Base-by-base conservation (phyloP, 2,797 vertebrate species). In the Sandelia bainsii region DNA sequence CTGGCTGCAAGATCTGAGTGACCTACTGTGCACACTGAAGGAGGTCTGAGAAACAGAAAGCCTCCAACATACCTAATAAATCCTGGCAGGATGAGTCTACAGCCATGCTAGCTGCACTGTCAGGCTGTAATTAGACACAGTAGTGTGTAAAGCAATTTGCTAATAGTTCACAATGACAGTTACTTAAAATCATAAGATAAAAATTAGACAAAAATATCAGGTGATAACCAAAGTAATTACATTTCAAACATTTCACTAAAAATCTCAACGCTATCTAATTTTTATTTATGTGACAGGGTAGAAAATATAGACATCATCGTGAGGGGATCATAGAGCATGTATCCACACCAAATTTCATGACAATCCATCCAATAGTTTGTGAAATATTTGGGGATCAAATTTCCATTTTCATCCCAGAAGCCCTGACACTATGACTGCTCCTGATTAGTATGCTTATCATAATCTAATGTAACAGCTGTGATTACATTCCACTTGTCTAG, bases 21-120 rank as follows among this genome's bases (percentile, higher is more conserved):
- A 29, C 46, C 60, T 23, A 3, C 45, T 46, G 67, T 42, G 39
- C 14, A 62, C 1, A 45, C 17, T 5, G 22, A 10, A 46, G 34
- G 52, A 60, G 62, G 69, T 79, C 62, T 72, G 46, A 44, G 23
- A 56, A 70, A 29, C 20, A 50, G 22, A 48, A 78, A 57, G 57
- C 58, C 12, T 1, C 10, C 13, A 40, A 52, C 23, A 50, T 59
- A 46, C 1, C 7, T 44, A 50, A 39, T 71, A 58, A 70, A 81
- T 58, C 39, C 20, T 37, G 25, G 48, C 4, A 37, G 3, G 22
- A 8, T 12, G n/a, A 27, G 16, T 29, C 13, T 37, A n/a, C n/a
- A 53, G 52, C 19, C 13, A 32, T 13, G 37, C 8, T 8, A 17
- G n/a, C 6, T 8, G 29, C 40, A 27, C 19, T 34, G 17, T 39